A percentile compares a stretch with the other conserved stretches of the same genome.
Conservation (phyloP, 2,797 vertebrate species). For the Myripristis murdjan region DNA sequence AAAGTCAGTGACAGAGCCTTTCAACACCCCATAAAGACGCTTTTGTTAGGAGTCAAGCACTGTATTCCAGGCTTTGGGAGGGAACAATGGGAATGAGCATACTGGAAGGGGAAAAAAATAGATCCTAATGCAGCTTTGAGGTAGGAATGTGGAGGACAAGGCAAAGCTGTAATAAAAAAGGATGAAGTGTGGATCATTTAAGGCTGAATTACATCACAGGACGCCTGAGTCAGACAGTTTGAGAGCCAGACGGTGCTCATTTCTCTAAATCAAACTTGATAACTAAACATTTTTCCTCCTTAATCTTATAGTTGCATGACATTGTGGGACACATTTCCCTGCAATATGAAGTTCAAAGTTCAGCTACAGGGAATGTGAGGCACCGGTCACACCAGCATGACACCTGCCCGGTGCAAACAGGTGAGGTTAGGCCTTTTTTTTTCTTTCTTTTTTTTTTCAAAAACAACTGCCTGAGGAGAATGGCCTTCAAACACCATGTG, state of each 20-base stretch:
- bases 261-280: no score
- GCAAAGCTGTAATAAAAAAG: background rate
- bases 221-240: no score
- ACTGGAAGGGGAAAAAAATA: background rate
- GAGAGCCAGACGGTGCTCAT: no score
- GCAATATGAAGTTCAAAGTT: conserved; percentile 57
- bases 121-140: background rate
- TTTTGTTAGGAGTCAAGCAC: conserved; percentile 57
- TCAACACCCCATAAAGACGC: conserved; percentile 53
- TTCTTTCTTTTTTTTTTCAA: no score
- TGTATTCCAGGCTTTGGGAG: conserved; percentile 34
- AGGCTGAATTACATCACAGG: background rate
- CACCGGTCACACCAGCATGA: background rate
- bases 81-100: background rate
- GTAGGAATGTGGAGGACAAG: background rate
- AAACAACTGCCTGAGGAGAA: background rate
- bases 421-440: background rate
- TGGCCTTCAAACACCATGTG: conserved; percentile 53
- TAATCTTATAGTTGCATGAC: background rate
- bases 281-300: no score
- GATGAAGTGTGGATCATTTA: conserved; percentile 1
- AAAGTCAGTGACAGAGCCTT: conserved; percentile 59
- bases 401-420: conserved; percentile 42
- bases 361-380: conserved; percentile 15
- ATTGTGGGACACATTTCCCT: background rate